Conservation (phyloP, 2,888 invertebrate genomes). For the Cerastis leucographa region DNA sequence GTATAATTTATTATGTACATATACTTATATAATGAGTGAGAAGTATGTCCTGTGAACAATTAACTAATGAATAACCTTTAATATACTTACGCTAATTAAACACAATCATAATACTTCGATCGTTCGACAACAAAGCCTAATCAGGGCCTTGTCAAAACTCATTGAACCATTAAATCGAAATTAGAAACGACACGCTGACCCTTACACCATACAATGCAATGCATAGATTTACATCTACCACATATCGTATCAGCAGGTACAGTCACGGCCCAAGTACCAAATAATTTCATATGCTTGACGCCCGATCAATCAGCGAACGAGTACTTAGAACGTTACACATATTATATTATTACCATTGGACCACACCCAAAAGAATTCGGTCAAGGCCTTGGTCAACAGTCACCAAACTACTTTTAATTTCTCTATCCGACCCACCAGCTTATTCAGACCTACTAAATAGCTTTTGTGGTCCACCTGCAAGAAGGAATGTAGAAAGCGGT, state of each 20-base stretch:
- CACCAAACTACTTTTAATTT: constrained; percentile 78
- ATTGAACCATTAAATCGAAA: constrained; percentile 22
- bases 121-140: constrained; percentile 21
- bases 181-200: constrained; percentile 41
- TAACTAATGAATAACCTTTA: neutral
- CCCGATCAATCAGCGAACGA: constrained; percentile 57
- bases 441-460: constrained; percentile 39
- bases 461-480: neutral
- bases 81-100: constrained; percentile 20
- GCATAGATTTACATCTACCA: constrained; percentile 22
- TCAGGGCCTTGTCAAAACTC: constrained; percentile 34
- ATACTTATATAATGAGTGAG: neutral
- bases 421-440: constrained; percentile 56
- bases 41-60: neutral
- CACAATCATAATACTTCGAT: constrained; percentile 4
- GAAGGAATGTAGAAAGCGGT: constrained; percentile 51
- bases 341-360: constrained; percentile 59
- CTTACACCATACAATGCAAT: constrained; percentile 30
- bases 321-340: constrained; percentile 58
- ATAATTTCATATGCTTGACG: constrained; percentile 55
- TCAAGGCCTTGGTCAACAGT: constrained; percentile 79
- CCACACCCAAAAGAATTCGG: constrained; percentile 79
- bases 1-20: neutral
- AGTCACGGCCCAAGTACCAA: constrained; percentile 50
- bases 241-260: constrained; percentile 24